A percentile compares a stretch with the other conserved stretches of the same genome.
These are phyloP conservation scores for Sialia sialis DNA, from an alignment of 2,113 vertebrate species.

Conservation along the genomic window DNA sequence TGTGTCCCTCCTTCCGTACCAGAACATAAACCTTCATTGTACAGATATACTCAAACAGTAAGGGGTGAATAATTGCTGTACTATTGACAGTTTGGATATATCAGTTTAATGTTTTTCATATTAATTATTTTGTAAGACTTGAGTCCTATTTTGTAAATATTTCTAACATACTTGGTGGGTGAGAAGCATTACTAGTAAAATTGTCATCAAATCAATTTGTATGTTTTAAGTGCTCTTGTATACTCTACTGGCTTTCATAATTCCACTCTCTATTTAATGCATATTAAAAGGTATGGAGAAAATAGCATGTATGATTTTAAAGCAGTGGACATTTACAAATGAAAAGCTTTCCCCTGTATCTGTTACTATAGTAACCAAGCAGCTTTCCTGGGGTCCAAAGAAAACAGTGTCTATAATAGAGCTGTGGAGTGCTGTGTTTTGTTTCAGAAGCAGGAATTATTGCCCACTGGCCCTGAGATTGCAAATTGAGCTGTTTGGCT, in stretches of 20 bases:
- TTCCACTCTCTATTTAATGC: background rate
- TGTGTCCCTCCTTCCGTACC: background rate
- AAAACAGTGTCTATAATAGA: background rate
- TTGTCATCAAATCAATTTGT: background rate
- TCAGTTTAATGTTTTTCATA: background rate
- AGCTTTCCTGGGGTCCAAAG: slow-evolving; percentile 52
- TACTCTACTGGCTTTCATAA: background rate
- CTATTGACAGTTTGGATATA: background rate
- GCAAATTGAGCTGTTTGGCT: background rate
- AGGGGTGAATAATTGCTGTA: background rate
- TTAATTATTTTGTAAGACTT: background rate
- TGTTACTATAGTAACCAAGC: slow-evolving; percentile 67
- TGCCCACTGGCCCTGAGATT: background rate
- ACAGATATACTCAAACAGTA: background rate
- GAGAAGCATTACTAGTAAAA: background rate
- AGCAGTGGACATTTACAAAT: slow-evolving; percentile 49
- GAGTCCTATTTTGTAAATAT: slow-evolving; percentile 3
- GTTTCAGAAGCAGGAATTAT: background rate
- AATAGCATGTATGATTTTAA: slow-evolving; percentile 49
- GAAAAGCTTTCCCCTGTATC: slow-evolving; percentile 49
- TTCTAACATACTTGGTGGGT: background rate
- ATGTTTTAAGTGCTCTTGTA: background rate
- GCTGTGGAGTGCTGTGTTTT: background rate
- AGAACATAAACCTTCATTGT: background rate
- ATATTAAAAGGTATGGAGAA: slow-evolving; percentile 8